Evolutionary conservation across 2,888 invertebrate species (phyloP).

Genomic region (Lasioglossum figueresi): DNA sequence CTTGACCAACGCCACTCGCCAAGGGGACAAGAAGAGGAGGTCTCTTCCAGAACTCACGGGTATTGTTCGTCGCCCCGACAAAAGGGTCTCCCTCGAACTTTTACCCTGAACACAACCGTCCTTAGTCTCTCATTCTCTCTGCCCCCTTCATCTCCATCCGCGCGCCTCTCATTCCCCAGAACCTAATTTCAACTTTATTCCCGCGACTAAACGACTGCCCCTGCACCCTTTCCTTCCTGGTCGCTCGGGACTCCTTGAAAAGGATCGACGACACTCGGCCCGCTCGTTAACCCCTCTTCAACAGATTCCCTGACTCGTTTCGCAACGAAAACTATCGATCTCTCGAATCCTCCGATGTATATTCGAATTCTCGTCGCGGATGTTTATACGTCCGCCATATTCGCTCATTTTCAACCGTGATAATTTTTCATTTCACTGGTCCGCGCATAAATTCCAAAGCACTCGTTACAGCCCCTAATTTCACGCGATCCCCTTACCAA

Average conservation of each 20-base stretch:
- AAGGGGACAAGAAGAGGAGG: not conserved
- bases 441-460: not conserved
- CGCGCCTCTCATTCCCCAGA: constrained; percentile 5
- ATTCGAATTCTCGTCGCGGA: not conserved
- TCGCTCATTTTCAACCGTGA: too few species aligned
- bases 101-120: constrained; percentile 46
- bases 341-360: not conserved
- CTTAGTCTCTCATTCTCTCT: constrained; percentile 33
- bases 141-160: not conserved
- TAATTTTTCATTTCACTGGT: not conserved
- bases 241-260: constrained; percentile 13
- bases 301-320: not conserved
- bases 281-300: constrained; percentile 10
- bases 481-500: not conserved
- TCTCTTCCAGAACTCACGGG: constrained; percentile 27
- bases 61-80: constrained; percentile 68
- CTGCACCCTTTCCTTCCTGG: constrained; percentile 42
- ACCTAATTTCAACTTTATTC: constrained; percentile 64
- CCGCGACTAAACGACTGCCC: constrained; percentile 44
- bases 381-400: too few species aligned
- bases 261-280: constrained; percentile 4
- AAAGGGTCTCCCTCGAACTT: constrained; percentile 62
- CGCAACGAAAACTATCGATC: constrained; percentile 3
- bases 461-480: not conserved
- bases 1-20: constrained; percentile 69